These are phyloP conservation scores for Achroia grisella DNA, from an alignment of 1,140 invertebrate species.

Conservation along the genomic window DNA sequence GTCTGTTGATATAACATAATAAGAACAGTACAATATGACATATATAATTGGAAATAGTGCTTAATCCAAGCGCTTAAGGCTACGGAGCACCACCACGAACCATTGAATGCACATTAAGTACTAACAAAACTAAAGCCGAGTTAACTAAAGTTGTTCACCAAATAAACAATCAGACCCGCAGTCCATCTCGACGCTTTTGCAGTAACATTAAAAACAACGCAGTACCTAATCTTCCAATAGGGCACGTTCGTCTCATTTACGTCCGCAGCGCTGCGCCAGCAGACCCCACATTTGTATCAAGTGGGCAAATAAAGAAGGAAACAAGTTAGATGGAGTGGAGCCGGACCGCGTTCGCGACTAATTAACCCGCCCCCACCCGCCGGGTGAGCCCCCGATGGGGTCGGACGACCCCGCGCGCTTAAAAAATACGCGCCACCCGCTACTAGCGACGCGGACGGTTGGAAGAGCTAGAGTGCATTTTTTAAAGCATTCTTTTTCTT, in stretches of 20 bases:
- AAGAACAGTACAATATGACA: no score
- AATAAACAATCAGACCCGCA: no score
- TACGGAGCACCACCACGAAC: no score
- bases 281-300: constrained; percentile 64
- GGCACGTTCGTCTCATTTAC: constrained; percentile 21
- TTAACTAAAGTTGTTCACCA: no score
- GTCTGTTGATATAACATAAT: no score
- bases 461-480: not conserved
- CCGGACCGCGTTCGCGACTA: constrained; percentile 66
- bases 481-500: not conserved
- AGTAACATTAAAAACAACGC: no score
- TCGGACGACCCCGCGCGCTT: constrained; percentile 28
- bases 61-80: no score
- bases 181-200: no score
- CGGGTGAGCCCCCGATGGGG: constrained; percentile 18
- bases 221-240: no score
- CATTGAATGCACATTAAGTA: no score
- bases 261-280: constrained; percentile 10
- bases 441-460: constrained; percentile 17
- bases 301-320: constrained; percentile 69
- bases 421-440: constrained; percentile 57
- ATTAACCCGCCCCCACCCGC: constrained; percentile 50
- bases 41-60: no score
- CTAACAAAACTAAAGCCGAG: no score
- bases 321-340: constrained; percentile 66